Evolutionary conservation across 2,888 invertebrate genomes (phyloP).

Genomic region (Sinotaia quadrata): DNA sequence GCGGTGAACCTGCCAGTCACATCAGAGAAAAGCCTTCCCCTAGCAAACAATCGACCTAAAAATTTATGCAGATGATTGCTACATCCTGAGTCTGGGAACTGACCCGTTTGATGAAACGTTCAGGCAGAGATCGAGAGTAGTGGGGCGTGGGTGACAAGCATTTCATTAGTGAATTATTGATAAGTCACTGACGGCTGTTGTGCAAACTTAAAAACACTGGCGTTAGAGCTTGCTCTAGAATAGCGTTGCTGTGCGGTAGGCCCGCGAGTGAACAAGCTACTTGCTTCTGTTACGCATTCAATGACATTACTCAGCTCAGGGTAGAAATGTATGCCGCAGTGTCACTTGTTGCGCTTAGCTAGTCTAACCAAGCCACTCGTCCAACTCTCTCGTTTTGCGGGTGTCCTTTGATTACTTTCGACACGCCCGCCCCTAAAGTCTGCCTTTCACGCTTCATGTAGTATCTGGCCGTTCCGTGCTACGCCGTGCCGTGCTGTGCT

Average conservation of each 20-base stretch:
- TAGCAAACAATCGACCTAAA: slow-evolving; percentile 21
- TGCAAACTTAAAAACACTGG: slow-evolving; percentile 8
- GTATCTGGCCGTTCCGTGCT: neutral
- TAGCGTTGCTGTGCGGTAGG: too few relatives aligned
- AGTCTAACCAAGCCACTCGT: neutral
- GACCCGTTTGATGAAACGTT: slow-evolving; percentile 34
- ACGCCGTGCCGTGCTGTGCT: neutral
- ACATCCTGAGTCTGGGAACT: slow-evolving; percentile 4
- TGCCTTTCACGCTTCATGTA: neutral
- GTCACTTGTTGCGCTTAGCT: neutral
- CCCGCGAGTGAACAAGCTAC: too few relatives aligned
- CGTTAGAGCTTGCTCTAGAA: too few relatives aligned
- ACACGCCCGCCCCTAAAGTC: neutral
- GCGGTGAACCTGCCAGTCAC: neutral
- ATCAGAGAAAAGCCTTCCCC: neutral
- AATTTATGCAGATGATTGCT: slow-evolving; percentile 36
- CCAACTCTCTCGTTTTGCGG: slow-evolving; percentile 6
- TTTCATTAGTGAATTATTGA: slow-evolving; percentile 28
- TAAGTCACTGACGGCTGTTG: slow-evolving; percentile 15
- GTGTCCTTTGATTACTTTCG: neutral
- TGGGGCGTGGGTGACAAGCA: slow-evolving; percentile 25
- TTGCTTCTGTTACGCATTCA: too few relatives aligned
- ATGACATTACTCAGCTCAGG: too few relatives aligned
- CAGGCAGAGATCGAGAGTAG: slow-evolving; percentile 11
- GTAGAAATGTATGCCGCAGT: too few relatives aligned